Evolutionary conservation across 2,797 vertebrate species (phyloP).

Genomic region (Sebastes umbrosus): DNA sequence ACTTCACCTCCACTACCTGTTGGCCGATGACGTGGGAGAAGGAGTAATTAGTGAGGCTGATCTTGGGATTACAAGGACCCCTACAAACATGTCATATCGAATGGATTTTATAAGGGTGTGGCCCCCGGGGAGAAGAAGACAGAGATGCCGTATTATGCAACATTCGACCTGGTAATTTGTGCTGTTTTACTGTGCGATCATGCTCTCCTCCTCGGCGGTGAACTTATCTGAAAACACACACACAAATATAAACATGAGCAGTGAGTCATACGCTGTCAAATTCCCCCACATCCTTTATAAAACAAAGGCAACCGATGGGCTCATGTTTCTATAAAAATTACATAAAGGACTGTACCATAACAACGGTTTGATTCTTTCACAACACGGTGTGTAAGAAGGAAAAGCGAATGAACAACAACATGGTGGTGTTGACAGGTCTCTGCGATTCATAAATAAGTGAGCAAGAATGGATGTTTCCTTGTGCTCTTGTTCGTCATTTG

Average conservation of each 20-base stretch:
- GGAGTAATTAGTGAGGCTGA: conserved; percentile 47
- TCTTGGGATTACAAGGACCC: conserved; percentile 47
- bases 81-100: conserved; percentile 36
- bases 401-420: conserved; percentile 5
- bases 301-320: conserved; percentile 19
- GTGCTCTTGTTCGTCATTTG: conserved; percentile 33
- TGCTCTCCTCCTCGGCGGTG: conserved; percentile 9
- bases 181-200: conserved; percentile 20
- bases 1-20: conserved; percentile 20
- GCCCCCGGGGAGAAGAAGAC: background rate
- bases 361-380: conserved; percentile 17
- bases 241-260: conserved; percentile 16
- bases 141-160: conserved; percentile 27
- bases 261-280: conserved; percentile 32
- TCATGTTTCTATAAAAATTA: conserved; percentile 27
- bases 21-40: conserved; percentile 21
- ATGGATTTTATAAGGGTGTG: conserved; percentile 43
- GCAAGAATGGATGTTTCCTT: conserved; percentile 23
- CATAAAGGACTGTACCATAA: conserved; percentile 20
- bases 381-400: background rate
- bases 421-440: conserved; percentile 29
- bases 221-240: conserved; percentile 29
- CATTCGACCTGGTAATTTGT: conserved; percentile 40
- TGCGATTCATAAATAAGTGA: conserved; percentile 30
- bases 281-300: conserved; percentile 6